Conservation (phyloP, 1,140 invertebrate species). For the Aphaenogaster ashmeadi region DNA sequence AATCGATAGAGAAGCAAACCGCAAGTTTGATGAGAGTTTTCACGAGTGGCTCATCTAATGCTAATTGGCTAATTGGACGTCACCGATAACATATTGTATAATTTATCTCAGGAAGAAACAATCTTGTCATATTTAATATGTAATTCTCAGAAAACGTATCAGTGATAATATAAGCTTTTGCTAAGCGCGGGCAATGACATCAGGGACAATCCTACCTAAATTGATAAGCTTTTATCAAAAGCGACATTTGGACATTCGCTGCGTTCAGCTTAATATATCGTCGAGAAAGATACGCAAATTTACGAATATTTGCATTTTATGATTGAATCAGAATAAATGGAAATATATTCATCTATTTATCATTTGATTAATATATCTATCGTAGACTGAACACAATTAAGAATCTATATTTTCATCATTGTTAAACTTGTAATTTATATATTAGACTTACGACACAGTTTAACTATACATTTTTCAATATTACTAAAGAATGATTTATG, state of each 20-base stretch:
- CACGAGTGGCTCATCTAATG: constrained; percentile 1
- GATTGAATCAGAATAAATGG: neutral
- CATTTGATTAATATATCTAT: neutral
- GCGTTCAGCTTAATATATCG: neutral
- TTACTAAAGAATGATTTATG: neutral
- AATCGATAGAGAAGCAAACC: neutral
- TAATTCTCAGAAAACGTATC: neutral
- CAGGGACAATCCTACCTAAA: neutral
- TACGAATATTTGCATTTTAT: constrained; percentile 1
- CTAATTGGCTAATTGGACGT: neutral
- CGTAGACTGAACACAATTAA: neutral
- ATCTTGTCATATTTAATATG: neutral
- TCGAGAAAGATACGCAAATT: too few species aligned
- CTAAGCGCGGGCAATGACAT: neutral
- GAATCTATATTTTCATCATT: neutral
- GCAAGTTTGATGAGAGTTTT: constrained; percentile 21
- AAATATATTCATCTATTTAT: neutral
- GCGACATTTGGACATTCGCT: neutral
- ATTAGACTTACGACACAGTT: neutral
- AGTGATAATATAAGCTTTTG: neutral
- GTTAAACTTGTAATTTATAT: neutral
- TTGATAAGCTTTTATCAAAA: neutral
- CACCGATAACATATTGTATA: neutral
- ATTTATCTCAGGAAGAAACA: neutral
- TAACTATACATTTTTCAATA: neutral